Conservation (phyloP, 2,113 vertebrate genomes). For the Sylvia atricapilla region DNA sequence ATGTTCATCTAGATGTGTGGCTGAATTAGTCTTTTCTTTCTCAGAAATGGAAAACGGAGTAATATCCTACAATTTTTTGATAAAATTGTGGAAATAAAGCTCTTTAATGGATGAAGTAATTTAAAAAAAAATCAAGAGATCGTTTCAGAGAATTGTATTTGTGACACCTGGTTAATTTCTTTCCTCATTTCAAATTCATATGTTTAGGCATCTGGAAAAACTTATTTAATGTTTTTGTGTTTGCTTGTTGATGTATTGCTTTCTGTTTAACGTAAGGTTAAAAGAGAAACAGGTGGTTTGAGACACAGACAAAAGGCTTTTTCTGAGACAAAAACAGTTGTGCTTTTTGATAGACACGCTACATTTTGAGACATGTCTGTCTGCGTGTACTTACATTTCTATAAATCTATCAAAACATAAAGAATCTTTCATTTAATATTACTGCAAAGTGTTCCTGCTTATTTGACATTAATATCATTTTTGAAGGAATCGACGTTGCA, state of each 20-base stretch:
- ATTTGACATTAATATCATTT: constrained; percentile 85
- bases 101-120: background rate
- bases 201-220: background rate
- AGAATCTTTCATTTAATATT: constrained; percentile 71
- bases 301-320: background rate
- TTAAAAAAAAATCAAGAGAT: background rate
- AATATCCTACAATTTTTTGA: background rate
- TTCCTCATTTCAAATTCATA: background rate
- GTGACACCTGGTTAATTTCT: background rate
- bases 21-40: background rate
- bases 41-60: background rate
- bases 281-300: constrained; percentile 22
- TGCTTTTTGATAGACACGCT: background rate
- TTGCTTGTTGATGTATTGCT: background rate
- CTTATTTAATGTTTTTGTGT: background rate
- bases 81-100: background rate
- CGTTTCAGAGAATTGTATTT: too few species aligned
- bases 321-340: background rate
- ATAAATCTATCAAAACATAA: constrained; percentile 65
- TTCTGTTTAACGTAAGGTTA: background rate
- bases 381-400: constrained; percentile 24
- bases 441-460: constrained; percentile 72
- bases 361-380: background rate
- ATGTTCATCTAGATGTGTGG: background rate
- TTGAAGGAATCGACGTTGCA: constrained; percentile 76